A percentile compares a stretch with the other conserved stretches of the same genome.
These are phyloP conservation scores for Sebastolobus altivelis DNA, from an alignment of 2,797 vertebrate species.

Conservation along the genomic window DNA sequence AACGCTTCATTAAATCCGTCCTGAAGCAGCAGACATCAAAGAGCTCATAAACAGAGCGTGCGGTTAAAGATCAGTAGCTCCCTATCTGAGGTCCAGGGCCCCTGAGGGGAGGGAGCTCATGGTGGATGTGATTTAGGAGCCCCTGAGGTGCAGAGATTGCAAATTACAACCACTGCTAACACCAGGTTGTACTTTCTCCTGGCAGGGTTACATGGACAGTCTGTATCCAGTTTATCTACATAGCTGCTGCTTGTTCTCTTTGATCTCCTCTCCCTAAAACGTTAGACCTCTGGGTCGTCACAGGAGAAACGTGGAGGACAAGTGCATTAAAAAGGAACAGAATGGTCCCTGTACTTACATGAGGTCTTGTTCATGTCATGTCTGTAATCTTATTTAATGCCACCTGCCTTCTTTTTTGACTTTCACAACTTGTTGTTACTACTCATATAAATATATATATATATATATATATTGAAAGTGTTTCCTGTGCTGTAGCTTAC, in stretches of 20 bases:
- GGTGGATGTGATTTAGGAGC: conserved; percentile 24
- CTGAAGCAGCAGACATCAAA: conserved; percentile 36
- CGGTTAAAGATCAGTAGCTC: conserved; percentile 43
- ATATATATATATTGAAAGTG: not conserved
- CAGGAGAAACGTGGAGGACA: not conserved
- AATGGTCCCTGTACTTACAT: not conserved
- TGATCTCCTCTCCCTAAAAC: conserved; percentile 16
- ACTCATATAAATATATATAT: not conserved
- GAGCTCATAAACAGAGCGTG: not conserved
- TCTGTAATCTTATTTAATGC: not conserved
- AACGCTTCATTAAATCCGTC: conserved; percentile 18
- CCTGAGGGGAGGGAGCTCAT: conserved; percentile 20
- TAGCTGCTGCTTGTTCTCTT: conserved; percentile 15
- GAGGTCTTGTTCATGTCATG: not conserved
- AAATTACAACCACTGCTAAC: conserved; percentile 27
- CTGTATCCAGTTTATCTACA: conserved; percentile 5
- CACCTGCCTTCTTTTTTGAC: not conserved
- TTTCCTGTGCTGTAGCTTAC: not conserved
- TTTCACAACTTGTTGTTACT: not conserved
- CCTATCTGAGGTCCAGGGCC: conserved; percentile 4
- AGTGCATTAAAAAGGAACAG: not conserved
- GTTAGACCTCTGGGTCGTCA: not conserved
- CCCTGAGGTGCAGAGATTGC: conserved; percentile 6
- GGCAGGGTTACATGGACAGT: not conserved
- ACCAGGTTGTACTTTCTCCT: conserved; percentile 17